Base-by-base conservation (phyloP, 2,113 vertebrate genomes). In the Terrapene triunguis region DNA sequence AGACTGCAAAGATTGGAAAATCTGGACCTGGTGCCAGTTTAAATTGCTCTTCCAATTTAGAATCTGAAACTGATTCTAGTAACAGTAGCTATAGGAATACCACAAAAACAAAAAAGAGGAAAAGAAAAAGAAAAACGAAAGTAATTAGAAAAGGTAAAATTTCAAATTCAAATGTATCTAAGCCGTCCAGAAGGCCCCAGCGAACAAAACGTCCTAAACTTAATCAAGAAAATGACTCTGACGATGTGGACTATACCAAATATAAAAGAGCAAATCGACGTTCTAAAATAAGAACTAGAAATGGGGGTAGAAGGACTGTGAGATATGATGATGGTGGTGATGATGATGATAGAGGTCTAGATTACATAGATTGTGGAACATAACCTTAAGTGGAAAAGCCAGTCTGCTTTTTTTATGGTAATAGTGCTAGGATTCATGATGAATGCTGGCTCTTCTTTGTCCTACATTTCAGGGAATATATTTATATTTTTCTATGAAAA, bases 401-500 rank as follows among this genome's bases (percentile, higher is more conserved):
- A 96, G 94, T 92, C 84, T 87, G 13, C 84, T 51, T 91, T 92
- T 59, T 69, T 79, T 95, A 88, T 95, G 88, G 90, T 96, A 93
- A 95, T 96, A 96, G 89, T 94, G 95, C 55, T 96, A 96, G 93
- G 95, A 96, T 97, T 98, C 85, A 89, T 81, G 91, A 86, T 88
- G 97, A 96, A 95, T 96, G 96, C 91, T 95, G 97, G 97, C 90
- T 96, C 76, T 95, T 97, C 97, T 96, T 95, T 94, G 97, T 97
- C 97, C 96, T 97, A 88, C 95, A 98, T 98, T 98, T 98, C 98
- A 99, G 98, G 98, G 98, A 98, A 97, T 98, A 98, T 98, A 97
- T 98, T 97, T 98, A 97, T 98, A 98, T 98, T 98, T 98, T 98
- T 99, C 98, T 98, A 98, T 97, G 98, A 98, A 98, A 98, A 98